Percentiles rank a stretch among this genome's conserved stretches.
phyloP scores from a whole-genome alignment of 1,140 invertebrate species.

The Hycleus cichorii region DNA sequence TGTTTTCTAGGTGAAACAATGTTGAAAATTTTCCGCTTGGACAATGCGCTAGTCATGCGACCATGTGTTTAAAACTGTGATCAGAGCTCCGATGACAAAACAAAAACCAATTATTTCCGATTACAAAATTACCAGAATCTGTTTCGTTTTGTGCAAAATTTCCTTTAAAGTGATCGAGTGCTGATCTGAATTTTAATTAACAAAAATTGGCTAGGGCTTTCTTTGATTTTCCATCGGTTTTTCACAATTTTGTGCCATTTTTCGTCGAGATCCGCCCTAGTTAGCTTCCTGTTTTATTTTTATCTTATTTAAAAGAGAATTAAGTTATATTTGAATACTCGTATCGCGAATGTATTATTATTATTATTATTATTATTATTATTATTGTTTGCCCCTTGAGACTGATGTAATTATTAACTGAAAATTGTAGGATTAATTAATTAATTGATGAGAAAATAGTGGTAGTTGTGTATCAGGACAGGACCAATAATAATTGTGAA shows the following conservation, averaged over 20 bases:
- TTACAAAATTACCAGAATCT: too few species aligned
- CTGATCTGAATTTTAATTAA: background rate
- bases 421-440: slow-evolving; percentile 15
- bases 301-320: background rate
- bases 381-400: slow-evolving; percentile 37
- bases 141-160: background rate
- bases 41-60: slow-evolving; percentile 41
- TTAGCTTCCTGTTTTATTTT: slow-evolving; percentile 1
- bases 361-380: too few species aligned
- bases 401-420: slow-evolving; percentile 34
- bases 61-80: slow-evolving; percentile 40
- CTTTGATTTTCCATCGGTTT: too few species aligned
- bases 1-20: slow-evolving; percentile 15
- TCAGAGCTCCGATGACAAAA: slow-evolving; percentile 37
- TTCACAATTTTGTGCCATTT: background rate
- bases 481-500: slow-evolving; percentile 25
- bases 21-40: slow-evolving; percentile 16
- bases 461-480: slow-evolving; percentile 22
- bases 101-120: slow-evolving; percentile 8
- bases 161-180: background rate
- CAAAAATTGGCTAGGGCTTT: too few species aligned
- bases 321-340: slow-evolving; percentile 28
- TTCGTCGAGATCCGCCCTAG: background rate
- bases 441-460: slow-evolving; percentile 20
- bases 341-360: slow-evolving; percentile 33